A percentile compares a stretch with the other conserved stretches of the same genome.
phyloP scores from a whole-genome alignment of 2,888 invertebrate species.

The Drosophila mettleri region DNA sequence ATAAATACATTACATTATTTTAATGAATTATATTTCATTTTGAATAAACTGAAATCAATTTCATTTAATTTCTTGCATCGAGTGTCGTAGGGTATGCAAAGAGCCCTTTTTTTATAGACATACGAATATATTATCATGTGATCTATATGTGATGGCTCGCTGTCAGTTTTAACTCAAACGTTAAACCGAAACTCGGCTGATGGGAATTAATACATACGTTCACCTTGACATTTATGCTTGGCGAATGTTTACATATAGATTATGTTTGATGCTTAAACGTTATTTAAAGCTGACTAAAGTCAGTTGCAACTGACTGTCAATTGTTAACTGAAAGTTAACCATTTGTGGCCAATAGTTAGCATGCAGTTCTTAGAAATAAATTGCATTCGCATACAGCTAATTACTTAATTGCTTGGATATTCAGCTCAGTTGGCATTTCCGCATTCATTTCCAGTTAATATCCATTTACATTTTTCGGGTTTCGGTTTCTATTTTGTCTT shows the following conservation, averaged over 20 bases:
- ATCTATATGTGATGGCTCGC: background rate
- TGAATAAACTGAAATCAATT: too few relatives aligned
- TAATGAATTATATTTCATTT: too few relatives aligned
- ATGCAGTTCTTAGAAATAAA: background rate
- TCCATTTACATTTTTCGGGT: slow-evolving; percentile 3
- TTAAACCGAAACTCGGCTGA: background rate
- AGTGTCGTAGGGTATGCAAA: background rate
- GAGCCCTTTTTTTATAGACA: background rate
- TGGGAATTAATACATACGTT: slow-evolving; percentile 1
- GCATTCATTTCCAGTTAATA: background rate
- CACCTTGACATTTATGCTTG: background rate
- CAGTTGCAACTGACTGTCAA: background rate
- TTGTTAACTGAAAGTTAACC: background rate
- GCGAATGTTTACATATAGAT: background rate
- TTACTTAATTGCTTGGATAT: slow-evolving; percentile 9
- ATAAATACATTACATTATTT: too few relatives aligned
- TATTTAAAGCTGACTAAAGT: background rate
- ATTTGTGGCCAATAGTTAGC: background rate
- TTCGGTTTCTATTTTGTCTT: slow-evolving; percentile 3
- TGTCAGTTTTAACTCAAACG: slow-evolving; percentile 1
- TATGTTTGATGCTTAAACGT: background rate
- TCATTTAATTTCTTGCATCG: too few relatives aligned
- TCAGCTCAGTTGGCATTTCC: background rate
- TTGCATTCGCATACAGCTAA: slow-evolving; percentile 6
- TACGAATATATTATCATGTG: background rate